Conservation (phyloP, 2,888 invertebrate species). For the Spodoptera littoralis region DNA sequence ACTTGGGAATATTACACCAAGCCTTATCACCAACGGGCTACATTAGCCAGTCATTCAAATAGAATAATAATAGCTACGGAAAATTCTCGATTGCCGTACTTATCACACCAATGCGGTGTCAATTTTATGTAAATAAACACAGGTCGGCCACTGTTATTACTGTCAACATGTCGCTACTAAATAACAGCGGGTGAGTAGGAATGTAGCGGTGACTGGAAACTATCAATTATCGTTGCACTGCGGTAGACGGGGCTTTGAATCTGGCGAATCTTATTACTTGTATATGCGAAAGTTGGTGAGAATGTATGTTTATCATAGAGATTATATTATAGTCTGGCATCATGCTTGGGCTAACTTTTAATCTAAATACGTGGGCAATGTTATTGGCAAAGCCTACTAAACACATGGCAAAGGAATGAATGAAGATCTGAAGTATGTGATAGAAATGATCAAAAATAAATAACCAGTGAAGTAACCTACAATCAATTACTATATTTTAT, state of each 20-base stretch:
- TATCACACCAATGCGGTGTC: slow-evolving; percentile 48
- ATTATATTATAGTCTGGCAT: too few species aligned
- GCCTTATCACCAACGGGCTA: slow-evolving; percentile 6
- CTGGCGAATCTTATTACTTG: slow-evolving; percentile 34
- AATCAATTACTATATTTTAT: too few species aligned
- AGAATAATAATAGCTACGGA: slow-evolving; percentile 23
- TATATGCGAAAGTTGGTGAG: neutral
- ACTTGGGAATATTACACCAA: slow-evolving; percentile 9
- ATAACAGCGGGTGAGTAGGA: slow-evolving; percentile 59
- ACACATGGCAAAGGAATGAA: too few species aligned
- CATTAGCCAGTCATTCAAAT: slow-evolving; percentile 33
- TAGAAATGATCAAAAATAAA: too few species aligned
- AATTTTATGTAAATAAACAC: slow-evolving; percentile 59
- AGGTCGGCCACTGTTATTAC: slow-evolving; percentile 53
- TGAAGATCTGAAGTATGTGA: too few species aligned
- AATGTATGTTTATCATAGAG: too few species aligned
- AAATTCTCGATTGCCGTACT: slow-evolving; percentile 28
- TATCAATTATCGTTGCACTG: slow-evolving; percentile 76
- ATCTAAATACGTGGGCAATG: too few species aligned
- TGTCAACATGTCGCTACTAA: slow-evolving; percentile 64
- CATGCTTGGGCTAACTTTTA: too few species aligned
- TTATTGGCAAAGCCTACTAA: too few species aligned
- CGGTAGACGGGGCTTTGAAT: slow-evolving; percentile 59
- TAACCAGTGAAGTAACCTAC: too few species aligned
- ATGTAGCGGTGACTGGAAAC: slow-evolving; percentile 63